Conservation (phyloP, 53 echinoderm and acorn worm genomes). For the Zoroaster sp. region DNA sequence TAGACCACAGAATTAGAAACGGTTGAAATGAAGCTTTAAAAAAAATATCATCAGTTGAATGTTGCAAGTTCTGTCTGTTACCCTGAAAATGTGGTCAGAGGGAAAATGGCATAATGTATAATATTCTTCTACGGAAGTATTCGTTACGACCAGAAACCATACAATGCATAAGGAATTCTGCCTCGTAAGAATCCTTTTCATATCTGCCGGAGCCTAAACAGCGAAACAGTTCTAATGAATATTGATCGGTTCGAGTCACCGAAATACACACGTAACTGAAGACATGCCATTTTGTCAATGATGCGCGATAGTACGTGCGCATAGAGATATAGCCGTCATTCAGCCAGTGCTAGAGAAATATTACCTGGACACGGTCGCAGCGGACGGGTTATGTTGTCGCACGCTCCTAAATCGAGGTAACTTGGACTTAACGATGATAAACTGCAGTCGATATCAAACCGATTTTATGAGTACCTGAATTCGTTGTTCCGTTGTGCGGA, state of each 20-base stretch:
- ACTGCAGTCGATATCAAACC: background rate
- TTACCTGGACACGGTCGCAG: background rate
- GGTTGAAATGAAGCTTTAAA: too few relatives aligned
- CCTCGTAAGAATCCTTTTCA: too few relatives aligned
- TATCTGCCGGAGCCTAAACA: too few relatives aligned
- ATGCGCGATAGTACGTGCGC: background rate
- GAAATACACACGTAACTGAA: constrained; percentile 1
- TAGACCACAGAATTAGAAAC: too few relatives aligned
- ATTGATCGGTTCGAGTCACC: background rate
- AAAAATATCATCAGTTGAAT: too few relatives aligned
- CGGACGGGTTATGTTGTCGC: background rate
- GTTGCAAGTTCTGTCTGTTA: too few relatives aligned
- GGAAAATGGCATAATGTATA: too few relatives aligned
- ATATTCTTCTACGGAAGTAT: too few relatives aligned
- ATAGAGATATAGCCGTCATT: background rate
- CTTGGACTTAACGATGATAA: background rate
- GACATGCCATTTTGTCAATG: constrained; percentile 10
- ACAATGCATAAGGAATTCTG: too few relatives aligned
- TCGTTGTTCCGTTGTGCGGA: background rate
- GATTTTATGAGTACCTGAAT: background rate
- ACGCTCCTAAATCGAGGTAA: background rate
- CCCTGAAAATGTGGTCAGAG: too few relatives aligned
- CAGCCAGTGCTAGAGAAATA: background rate
- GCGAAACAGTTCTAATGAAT: constrained; percentile 9
- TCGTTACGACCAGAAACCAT: too few relatives aligned